These are phyloP conservation scores for Pogonomyrmex barbatus DNA, from an alignment of 1,140 invertebrate species.

Conservation along the genomic window DNA sequence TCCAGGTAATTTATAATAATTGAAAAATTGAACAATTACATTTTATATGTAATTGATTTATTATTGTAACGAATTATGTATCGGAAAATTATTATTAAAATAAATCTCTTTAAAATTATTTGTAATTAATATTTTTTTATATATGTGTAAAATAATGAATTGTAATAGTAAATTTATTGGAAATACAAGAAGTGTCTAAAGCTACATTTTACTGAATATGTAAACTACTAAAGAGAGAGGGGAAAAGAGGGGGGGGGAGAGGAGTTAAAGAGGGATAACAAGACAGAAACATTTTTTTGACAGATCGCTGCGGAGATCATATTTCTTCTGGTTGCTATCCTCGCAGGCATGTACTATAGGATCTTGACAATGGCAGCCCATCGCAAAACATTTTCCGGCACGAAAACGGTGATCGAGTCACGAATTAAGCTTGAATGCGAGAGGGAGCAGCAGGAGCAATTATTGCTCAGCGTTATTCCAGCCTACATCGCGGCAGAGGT, in stretches of 20 bases:
- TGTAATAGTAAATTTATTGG: not conserved
- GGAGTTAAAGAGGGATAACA: not conserved
- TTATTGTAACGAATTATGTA: not conserved
- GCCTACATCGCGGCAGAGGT: slow-evolving; percentile 97
- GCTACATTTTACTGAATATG: not conserved
- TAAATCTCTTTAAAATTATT: not conserved
- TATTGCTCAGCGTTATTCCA: slow-evolving; percentile 96
- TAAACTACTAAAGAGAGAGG: not conserved
- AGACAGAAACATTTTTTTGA: not conserved
- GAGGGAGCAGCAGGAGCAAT: slow-evolving; percentile 95
- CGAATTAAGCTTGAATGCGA: slow-evolving; percentile 96
- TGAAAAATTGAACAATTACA: not conserved
- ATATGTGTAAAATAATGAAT: not conserved
- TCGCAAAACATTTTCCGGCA: slow-evolving; percentile 94
- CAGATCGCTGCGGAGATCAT: slow-evolving; percentile 87
- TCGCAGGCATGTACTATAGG: slow-evolving; percentile 94
- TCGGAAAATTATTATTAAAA: not conserved
- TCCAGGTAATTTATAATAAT: slow-evolving; percentile 73
- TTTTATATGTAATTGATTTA: not conserved
- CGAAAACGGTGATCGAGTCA: slow-evolving; percentile 95
- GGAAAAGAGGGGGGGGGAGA: too few species aligned
- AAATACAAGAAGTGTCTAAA: not conserved
- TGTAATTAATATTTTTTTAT: not conserved
- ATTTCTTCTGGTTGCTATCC: slow-evolving; percentile 91
- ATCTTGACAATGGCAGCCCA: slow-evolving; percentile 94